phyloP scores from a whole-genome alignment of 2,113 vertebrate species.

The Orthonyx spaldingii region DNA sequence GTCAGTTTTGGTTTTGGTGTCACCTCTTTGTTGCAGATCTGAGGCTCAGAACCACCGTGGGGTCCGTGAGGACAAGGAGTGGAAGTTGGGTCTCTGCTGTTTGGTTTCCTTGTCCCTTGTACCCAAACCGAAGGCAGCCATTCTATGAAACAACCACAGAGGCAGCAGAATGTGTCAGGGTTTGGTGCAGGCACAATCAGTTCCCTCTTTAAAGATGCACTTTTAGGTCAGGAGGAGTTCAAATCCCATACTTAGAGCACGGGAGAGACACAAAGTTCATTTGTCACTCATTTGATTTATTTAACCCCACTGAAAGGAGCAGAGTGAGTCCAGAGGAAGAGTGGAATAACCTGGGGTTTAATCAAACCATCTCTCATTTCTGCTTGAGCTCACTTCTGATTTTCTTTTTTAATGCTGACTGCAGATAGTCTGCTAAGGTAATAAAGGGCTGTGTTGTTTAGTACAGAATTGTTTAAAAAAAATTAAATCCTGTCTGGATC shows the following conservation, averaged over 20 bases:
- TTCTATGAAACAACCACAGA: fast-evolving
- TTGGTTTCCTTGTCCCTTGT: background rate
- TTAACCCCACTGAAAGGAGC: background rate
- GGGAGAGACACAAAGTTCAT: background rate
- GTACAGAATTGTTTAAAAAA: background rate
- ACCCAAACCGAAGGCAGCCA: background rate
- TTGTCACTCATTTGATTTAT: background rate
- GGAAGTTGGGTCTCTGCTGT: background rate
- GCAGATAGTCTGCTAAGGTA: background rate
- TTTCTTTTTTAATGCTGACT: background rate
- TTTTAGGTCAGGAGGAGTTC: background rate
- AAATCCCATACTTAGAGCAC: background rate
- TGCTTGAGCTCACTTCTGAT: background rate
- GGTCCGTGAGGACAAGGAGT: background rate
- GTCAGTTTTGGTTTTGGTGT: too few relatives aligned
- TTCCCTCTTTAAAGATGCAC: background rate
- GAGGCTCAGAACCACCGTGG: background rate
- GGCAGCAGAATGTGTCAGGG: fast-evolving
- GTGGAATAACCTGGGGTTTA: background rate
- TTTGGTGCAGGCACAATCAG: background rate
- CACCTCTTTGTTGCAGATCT: background rate
- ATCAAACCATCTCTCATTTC: background rate
- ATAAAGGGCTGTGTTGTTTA: background rate
- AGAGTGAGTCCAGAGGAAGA: background rate
- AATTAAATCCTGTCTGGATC: background rate